Percentiles rank a stretch among this genome's conserved stretches.
Conservation (phyloP, 2,888 invertebrate species). For the Dryococelus australis region DNA sequence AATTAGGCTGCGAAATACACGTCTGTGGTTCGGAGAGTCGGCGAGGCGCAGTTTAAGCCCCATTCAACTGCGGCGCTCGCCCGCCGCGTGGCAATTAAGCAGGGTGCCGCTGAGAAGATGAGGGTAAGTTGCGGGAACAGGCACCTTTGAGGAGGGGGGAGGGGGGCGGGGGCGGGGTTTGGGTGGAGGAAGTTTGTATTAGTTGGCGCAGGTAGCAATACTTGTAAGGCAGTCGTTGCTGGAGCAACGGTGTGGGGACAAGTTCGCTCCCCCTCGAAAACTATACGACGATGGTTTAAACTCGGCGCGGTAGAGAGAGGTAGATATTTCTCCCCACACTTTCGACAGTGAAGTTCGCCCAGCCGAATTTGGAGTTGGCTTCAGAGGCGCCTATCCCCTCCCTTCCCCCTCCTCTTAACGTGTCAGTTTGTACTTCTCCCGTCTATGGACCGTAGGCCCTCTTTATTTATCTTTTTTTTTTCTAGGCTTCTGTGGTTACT, state of each 20-base stretch:
- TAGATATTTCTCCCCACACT: background rate
- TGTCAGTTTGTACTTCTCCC: no score
- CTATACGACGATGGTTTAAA: background rate
- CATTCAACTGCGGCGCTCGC: conserved; percentile 7
- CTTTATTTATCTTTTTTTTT: no score
- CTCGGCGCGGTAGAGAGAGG: background rate
- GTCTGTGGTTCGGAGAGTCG: background rate
- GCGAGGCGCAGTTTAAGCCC: background rate
- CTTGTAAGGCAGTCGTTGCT: background rate
- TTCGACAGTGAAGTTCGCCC: background rate
- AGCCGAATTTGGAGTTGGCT: background rate
- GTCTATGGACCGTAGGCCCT: no score
- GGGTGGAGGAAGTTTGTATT: background rate
- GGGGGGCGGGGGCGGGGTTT: background rate
- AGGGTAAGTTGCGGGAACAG: background rate
- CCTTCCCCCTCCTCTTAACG: no score
- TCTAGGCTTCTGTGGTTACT: no score
- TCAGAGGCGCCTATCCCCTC: no score
- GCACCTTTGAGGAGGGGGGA: background rate
- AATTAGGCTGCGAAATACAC: no score
- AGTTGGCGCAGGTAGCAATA: conserved; percentile 8
- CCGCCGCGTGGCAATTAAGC: background rate
- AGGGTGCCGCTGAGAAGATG: background rate
- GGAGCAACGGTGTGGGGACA: background rate
- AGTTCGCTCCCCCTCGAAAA: background rate